Percentiles rank a stretch among this genome's conserved stretches.
phyloP scores from a whole-genome alignment of 2,797 vertebrate genomes.

The Gymnopithys bicolor region DNA sequence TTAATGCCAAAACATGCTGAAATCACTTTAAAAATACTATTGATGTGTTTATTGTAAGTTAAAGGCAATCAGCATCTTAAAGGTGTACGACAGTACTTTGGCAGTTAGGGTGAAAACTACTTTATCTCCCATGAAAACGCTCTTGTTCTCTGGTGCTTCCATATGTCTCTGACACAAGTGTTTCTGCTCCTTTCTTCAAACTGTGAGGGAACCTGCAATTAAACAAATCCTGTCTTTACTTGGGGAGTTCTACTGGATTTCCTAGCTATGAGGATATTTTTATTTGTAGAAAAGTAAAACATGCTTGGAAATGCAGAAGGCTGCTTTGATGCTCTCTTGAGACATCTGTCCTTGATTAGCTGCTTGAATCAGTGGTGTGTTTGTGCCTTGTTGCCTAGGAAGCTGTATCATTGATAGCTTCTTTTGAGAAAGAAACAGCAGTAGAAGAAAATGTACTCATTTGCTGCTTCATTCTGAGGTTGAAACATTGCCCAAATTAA shows the following conservation, averaged over 20 bases:
- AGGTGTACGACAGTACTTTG: background rate
- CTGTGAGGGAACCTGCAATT: background rate
- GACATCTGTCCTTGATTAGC: conserved; percentile 47
- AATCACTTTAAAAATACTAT: background rate
- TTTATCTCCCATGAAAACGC: background rate
- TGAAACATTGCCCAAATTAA: background rate
- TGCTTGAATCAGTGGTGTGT: background rate
- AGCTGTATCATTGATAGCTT: background rate
- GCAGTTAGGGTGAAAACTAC: background rate
- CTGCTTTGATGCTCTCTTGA: conserved; percentile 5
- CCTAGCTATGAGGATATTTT: background rate
- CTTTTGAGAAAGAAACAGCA: background rate
- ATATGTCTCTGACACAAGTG: background rate
- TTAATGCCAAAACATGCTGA: background rate
- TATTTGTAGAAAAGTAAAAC: background rate
- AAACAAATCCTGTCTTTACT: background rate
- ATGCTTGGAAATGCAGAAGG: background rate
- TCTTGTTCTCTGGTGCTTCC: background rate
- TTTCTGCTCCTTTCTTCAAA: background rate
- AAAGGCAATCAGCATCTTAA: background rate
- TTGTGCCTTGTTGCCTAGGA: conserved; percentile 1
- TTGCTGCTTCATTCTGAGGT: background rate
- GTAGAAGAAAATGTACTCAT: background rate
- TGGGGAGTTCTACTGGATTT: conserved; percentile 7
- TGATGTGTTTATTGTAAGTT: background rate